These are phyloP conservation scores for Microcebus jonahi DNA, from an alignment of 2,113 vertebrate genomes.

Conservation along the genomic window DNA sequence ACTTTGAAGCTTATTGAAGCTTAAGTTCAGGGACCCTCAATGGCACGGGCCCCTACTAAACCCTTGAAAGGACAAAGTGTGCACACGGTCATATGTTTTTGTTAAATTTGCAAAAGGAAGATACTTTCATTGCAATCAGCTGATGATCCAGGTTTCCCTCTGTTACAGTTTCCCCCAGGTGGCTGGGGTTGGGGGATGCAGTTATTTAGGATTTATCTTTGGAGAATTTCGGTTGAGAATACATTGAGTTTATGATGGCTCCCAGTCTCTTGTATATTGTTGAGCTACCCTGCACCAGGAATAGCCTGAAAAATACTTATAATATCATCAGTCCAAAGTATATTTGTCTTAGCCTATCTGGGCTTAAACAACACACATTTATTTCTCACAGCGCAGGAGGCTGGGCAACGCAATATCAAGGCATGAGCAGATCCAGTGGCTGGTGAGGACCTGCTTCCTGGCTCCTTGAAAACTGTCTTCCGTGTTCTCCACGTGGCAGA, in stretches of 20 bases:
- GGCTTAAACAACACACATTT: background rate
- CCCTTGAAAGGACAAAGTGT: background rate
- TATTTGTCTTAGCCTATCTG: background rate
- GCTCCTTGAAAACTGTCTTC: background rate
- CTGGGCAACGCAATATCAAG: background rate
- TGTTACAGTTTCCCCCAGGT: background rate
- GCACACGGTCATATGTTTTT: background rate
- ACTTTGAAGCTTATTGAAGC: background rate
- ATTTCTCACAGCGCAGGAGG: background rate
- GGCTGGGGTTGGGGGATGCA: background rate
- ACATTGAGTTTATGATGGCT: background rate
- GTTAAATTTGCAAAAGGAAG: conserved; percentile 19
- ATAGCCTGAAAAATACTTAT: background rate
- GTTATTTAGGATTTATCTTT: background rate
- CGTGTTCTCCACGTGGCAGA: background rate
- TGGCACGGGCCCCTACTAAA: background rate
- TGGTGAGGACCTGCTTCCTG: background rate
- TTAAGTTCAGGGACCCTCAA: background rate
- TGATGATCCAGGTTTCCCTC: background rate
- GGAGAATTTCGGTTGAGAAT: background rate
- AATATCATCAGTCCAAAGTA: background rate
- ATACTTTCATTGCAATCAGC: background rate
- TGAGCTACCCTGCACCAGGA: background rate
- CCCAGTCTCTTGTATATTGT: background rate
- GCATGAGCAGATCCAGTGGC: no score